phyloP scores from a whole-genome alignment of 2,888 invertebrate species.

The Tipula unca region DNA sequence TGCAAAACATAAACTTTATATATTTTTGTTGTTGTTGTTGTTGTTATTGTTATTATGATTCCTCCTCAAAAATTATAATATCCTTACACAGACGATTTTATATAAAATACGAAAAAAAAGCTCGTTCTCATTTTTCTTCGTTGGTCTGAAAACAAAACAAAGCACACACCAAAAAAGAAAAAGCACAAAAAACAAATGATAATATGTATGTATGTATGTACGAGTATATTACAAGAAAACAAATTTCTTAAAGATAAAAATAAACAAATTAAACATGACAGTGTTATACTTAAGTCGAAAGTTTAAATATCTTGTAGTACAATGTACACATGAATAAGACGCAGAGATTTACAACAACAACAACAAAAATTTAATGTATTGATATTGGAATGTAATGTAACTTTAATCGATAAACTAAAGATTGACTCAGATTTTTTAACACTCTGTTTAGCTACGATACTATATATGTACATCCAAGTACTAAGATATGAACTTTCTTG shows the following conservation, averaged over 20 bases:
- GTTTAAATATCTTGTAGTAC: background rate
- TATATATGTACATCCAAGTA: background rate
- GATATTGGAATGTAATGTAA: background rate
- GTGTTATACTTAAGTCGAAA: background rate
- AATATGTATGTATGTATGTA: background rate
- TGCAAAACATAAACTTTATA: background rate
- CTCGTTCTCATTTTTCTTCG: background rate
- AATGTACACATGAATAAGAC: no score
- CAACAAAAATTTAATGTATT: background rate
- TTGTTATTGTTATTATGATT: background rate
- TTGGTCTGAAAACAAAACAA: background rate
- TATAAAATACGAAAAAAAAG: background rate
- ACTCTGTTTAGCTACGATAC: no score
- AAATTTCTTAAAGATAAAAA: background rate
- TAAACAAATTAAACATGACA: background rate
- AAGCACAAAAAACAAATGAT: background rate
- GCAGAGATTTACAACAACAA: background rate
- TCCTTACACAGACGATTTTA: background rate
- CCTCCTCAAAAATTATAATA: background rate
- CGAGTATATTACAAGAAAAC: no score
- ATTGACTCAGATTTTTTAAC: background rate
- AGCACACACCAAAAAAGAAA: background rate
- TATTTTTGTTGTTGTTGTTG: background rate
- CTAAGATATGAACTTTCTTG: background rate
- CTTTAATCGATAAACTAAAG: background rate